phyloP scores from a whole-genome alignment of 2,113 vertebrate species.

The Dasyornis broadbenti region DNA sequence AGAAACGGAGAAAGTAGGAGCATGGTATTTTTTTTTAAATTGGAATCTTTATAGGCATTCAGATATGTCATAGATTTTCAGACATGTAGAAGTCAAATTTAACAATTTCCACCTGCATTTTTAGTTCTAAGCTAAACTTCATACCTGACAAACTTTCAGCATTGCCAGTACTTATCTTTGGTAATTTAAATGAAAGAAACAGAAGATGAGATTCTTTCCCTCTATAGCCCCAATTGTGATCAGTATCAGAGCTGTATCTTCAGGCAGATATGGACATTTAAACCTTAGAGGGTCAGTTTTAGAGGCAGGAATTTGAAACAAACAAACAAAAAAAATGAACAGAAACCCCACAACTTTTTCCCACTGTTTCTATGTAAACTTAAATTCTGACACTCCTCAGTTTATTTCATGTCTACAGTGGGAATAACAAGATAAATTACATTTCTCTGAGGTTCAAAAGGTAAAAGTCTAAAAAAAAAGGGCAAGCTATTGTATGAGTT shows the following conservation, averaged over 20 bases:
- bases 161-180: not conserved
- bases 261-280: not conserved
- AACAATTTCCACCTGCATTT: not conserved
- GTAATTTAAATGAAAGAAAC: not conserved
- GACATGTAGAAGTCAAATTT: not conserved
- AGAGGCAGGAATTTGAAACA: not conserved
- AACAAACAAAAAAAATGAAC: not conserved
- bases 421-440: not conserved
- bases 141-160: not conserved
- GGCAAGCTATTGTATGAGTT: not conserved
- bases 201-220: not conserved
- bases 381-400: not conserved
- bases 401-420: not conserved
- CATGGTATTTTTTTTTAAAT: not conserved
- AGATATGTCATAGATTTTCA: not conserved
- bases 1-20: not conserved
- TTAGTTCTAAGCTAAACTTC: not conserved
- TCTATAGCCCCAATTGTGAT: rapidly evolving
- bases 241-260: not conserved
- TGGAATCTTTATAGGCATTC: not conserved
- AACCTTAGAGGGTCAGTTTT: not conserved
- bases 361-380: not conserved
- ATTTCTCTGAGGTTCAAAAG: not conserved
- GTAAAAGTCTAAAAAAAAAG: not conserved
- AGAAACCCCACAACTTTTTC: rapidly evolving